Evolutionary conservation across 1,140 invertebrate species (phyloP).

Genomic region (Aphis craccivora): DNA sequence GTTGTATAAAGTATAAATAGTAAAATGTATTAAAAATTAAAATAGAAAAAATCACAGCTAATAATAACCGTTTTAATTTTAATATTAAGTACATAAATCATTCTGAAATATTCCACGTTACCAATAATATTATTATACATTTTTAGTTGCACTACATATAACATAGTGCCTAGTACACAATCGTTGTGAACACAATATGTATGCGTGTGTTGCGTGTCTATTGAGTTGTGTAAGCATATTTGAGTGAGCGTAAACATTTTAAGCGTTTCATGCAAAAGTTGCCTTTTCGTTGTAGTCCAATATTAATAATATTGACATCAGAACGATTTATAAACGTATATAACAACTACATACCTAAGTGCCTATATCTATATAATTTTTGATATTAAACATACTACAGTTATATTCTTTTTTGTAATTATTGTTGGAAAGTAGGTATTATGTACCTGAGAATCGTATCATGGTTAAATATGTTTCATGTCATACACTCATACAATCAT

Average conservation of each 20-base stretch:
- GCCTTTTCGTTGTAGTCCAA: not conserved
- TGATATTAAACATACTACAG: not conserved
- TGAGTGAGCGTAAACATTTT: not conserved
- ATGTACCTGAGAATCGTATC: not conserved
- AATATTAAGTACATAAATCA: not conserved
- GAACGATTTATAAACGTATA: not conserved
- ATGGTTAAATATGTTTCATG: not conserved
- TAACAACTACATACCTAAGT: not conserved
- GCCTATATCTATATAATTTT: conserved; percentile 7
- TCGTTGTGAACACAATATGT: not conserved
- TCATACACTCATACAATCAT: conserved; percentile 3
- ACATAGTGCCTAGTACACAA: not conserved
- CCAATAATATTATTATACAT: not conserved
- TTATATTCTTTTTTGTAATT: not conserved
- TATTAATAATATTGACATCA: conserved; percentile 9
- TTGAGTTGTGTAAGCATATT: not conserved
- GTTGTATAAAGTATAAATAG: not conserved
- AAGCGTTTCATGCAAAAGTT: conserved; percentile 11
- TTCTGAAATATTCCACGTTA: not conserved
- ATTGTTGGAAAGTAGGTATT: not conserved
- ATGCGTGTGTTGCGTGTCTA: not conserved
- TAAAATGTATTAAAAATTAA: not conserved
- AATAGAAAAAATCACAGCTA: not conserved
- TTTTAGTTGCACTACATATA: not conserved
- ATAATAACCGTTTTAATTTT: not conserved